Evolutionary conservation across 2,797 vertebrate genomes (phyloP).

Genomic region (Gephyroberyx darwinii): DNA sequence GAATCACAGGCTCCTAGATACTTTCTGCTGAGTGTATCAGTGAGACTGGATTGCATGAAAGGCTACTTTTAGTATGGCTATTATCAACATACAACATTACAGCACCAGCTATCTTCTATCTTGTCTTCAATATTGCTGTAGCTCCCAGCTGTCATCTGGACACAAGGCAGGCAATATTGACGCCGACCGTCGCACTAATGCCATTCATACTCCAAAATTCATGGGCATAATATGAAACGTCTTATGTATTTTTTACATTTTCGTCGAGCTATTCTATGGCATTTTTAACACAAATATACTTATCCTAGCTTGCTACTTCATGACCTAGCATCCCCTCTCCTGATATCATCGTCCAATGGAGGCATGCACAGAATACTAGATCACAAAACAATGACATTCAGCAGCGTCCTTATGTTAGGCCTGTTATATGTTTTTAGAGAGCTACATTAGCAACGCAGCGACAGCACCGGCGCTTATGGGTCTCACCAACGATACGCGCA

Average conservation of each 20-base stretch:
- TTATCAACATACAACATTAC: not conserved
- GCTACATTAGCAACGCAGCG: constrained; percentile 15
- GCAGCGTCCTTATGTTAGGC: not conserved
- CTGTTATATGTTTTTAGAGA: not conserved
- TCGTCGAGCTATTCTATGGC: not conserved
- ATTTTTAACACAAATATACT: constrained; percentile 2
- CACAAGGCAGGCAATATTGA: not conserved
- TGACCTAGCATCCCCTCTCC: constrained; percentile 1
- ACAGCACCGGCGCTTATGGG: not conserved
- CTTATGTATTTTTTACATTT: not conserved
- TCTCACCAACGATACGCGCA: not conserved
- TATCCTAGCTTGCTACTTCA: constrained; percentile 16
- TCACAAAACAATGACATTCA: not conserved
- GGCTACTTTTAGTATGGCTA: constrained; percentile 6
- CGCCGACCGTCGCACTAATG: not conserved
- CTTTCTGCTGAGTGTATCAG: not conserved
- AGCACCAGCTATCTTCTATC: not conserved
- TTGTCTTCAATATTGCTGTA: not conserved
- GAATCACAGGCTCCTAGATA: not conserved
- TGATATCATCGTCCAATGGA: not conserved
- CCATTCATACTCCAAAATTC: not conserved
- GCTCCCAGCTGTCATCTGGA: not conserved
- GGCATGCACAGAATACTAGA: not conserved
- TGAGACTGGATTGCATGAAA: not conserved
- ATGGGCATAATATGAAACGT: constrained; percentile 13